Evolutionary conservation across 2,797 vertebrate species (phyloP).

Genomic region (Karalla daura): DNA sequence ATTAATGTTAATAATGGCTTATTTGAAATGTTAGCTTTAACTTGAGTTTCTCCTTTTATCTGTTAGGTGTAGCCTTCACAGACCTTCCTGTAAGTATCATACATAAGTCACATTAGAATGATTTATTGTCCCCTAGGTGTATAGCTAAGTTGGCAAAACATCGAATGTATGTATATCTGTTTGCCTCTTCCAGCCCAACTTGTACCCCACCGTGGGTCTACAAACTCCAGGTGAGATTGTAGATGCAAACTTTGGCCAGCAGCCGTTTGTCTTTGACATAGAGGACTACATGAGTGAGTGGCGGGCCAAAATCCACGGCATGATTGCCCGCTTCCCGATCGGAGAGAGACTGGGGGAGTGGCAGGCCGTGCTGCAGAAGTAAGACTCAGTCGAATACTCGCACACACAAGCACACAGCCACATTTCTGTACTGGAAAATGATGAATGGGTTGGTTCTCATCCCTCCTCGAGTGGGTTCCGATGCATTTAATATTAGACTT

Average conservation of each 20-base stretch:
- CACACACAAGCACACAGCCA: not conserved
- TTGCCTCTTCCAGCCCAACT: constrained; percentile 91
- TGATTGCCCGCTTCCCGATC: constrained; percentile 95
- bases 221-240: constrained; percentile 98
- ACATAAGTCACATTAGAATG: not conserved
- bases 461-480: too few species aligned
- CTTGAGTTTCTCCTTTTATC: constrained; percentile 22
- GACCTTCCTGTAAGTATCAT: constrained; percentile 95
- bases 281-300: constrained; percentile 99
- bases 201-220: constrained; percentile 97
- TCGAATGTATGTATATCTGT: not conserved
- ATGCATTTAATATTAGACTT: too few species aligned
- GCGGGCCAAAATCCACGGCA: constrained; percentile 96
- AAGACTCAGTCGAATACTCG: constrained; percentile 60
- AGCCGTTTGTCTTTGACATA: constrained; percentile 98
- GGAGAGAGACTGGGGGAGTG: constrained; percentile 96
- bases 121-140: too few species aligned
- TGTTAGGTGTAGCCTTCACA: constrained; percentile 95
- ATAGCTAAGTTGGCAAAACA: too few species aligned
- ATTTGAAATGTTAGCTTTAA: not conserved
- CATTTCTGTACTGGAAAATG: too few species aligned
- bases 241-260: constrained; percentile 98
- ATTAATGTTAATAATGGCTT: not conserved
- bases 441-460: too few species aligned
- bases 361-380: constrained; percentile 98